Evolutionary conservation across 2,797 vertebrate genomes (phyloP), one percentile per base, ranked within the genome.

Genomic region (Lacerta bilineata): DNA sequence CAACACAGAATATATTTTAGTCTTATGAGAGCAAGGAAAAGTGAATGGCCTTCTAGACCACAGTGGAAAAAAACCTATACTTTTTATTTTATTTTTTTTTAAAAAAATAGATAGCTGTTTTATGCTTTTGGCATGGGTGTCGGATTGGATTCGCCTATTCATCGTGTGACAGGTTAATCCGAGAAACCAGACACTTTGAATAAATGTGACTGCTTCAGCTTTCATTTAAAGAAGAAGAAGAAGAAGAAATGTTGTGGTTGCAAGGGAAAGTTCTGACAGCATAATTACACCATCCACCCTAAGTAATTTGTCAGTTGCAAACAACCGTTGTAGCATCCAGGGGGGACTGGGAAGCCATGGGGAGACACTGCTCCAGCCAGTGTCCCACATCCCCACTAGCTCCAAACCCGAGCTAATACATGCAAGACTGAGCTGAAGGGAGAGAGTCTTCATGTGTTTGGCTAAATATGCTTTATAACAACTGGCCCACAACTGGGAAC

Each of bases 91-190:
- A 20, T 39, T 50, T 50, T 50, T 50, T 50, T 50, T 64, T 80
- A 83, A 55, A 92, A 90, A 91, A 83, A 27, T 68, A 86, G 25
- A 81, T 20, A 36, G 8, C 11, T 18, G 79, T 90, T 84, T 77
- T 85, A 2, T 55, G 27, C 9, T 85, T 69, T 90, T 80, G 79
- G 83, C 75, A 25, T 29, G 76, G 71, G 39, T 68, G 72, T 39
- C 41, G 41, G 71, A 68, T 41, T 18, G 41, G 39, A 80, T 72
- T 80, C 83, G 80, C 59, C 55, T 89, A 80, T 86, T 89, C 71
- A 86, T 81, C 46, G 17, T 84, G 64, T 33, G 64, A 68, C 75
- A 88, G 27, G 39, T 88, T 84, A 84, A 84, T 78, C 66, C 74
- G 78, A 55, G 81, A 78, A 75, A 83, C 39, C 69, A 59, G 75